Percentiles rank a stretch among this genome's conserved stretches.
Conservation (phyloP, 2,797 vertebrate genomes). For the Staurois parvus region DNA sequence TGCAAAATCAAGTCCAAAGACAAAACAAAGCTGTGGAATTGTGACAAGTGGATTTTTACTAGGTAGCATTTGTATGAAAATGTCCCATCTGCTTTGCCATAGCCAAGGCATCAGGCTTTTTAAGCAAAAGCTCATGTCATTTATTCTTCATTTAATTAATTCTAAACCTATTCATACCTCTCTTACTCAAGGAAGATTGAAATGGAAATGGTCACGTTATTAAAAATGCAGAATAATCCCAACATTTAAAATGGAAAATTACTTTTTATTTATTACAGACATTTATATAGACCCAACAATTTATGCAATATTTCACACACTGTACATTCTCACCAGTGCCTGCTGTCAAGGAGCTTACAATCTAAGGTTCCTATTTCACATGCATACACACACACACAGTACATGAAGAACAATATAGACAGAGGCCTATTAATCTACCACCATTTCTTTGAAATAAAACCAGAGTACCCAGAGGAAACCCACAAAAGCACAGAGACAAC, state of each 20-base stretch:
- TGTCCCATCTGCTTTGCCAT: background rate
- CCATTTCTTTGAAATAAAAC: too few species aligned
- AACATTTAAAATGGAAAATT: background rate
- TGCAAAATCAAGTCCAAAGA: conserved; percentile 80
- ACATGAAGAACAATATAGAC: too few species aligned
- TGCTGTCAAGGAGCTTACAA: too few species aligned
- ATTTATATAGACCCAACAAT: too few species aligned
- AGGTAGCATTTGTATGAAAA: background rate
- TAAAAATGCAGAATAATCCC: background rate
- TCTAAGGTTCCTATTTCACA: too few species aligned
- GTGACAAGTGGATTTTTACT: conserved; percentile 52
- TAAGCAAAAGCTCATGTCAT: background rate
- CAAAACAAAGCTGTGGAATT: conserved; percentile 74
- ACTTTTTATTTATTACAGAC: too few species aligned
- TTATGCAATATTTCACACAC: too few species aligned
- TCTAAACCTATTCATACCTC: background rate
- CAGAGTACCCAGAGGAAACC: too few species aligned
- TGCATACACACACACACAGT: too few species aligned
- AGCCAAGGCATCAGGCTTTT: background rate
- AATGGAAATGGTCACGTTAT: background rate
- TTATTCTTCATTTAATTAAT: background rate
- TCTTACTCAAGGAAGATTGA: background rate
- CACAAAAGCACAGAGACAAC: too few species aligned
- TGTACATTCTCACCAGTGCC: too few species aligned
- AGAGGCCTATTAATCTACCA: too few species aligned